These are phyloP conservation scores for Tinea semifulvella DNA, from an alignment of 2,888 invertebrate genomes.

Conservation along the genomic window DNA sequence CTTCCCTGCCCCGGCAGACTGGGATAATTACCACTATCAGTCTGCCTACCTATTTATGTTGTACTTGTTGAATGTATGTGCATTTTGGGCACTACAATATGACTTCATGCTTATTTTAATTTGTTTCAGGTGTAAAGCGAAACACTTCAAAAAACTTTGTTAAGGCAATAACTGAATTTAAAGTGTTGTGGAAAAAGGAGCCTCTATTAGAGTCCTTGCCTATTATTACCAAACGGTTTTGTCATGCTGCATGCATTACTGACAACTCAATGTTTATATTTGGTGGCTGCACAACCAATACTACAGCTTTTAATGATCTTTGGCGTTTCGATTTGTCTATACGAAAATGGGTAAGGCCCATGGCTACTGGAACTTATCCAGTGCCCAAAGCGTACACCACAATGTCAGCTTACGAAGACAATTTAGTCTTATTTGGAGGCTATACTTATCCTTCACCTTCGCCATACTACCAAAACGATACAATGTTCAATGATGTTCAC, in stretches of 20 bases:
- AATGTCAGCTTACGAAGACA: conserved; percentile 86
- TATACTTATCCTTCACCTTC: conserved; percentile 93
- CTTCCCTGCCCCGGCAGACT: no score
- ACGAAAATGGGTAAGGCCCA: conserved; percentile 84
- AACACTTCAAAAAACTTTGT: conserved; percentile 78
- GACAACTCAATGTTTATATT: conserved; percentile 93
- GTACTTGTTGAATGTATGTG: no score
- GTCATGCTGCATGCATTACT: conserved; percentile 87
- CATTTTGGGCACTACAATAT: no score
- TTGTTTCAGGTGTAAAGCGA: conserved; percentile 77
- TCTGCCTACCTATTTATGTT: no score
- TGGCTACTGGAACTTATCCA: conserved; percentile 88
- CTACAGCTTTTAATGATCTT: conserved; percentile 96
- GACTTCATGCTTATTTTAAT: conserved; percentile 17
- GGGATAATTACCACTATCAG: no score
- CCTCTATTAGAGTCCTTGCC: conserved; percentile 68
- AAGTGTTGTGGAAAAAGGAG: conserved; percentile 77
- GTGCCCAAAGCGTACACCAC: conserved; percentile 96
- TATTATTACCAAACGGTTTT: conserved; percentile 90
- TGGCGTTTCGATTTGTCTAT: conserved; percentile 92
- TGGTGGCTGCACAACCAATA: conserved; percentile 94
- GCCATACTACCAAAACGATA: conserved; percentile 85
- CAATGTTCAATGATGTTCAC: conserved; percentile 92
- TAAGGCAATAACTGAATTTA: conserved; percentile 79
- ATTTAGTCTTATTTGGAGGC: conserved; percentile 90